Evolutionary conservation across 1,140 invertebrate species (phyloP), one percentile per base, ranked within the genome.

Genomic region (Drosophila paulistorum): DNA sequence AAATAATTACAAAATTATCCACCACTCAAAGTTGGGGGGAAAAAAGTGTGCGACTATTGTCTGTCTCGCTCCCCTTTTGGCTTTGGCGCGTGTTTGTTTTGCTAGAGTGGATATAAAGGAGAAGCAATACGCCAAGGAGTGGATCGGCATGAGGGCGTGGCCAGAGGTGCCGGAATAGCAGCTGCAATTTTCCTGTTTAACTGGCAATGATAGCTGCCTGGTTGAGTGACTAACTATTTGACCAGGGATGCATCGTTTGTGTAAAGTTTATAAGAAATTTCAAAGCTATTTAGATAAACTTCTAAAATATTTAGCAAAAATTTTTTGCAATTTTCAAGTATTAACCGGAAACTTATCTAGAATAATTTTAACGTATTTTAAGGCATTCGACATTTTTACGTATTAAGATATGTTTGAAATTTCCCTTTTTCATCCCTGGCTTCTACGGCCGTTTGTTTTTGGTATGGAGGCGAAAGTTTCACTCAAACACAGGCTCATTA

Each of bases 1-100:
- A 89, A 89, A 89, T 89, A 89, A 89, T 89, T 89, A 81, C 84
- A 80, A 83, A 87, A 87, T 89, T 89, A 89, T 89, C 81, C 74
- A 68, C 64, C 76, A 61, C 76, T 78, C 76, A 87, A 87, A 86
- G 79, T 62, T 7, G 17, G 7, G 20, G 45, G 45, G 20, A 23
- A 11, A 63, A 23, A 45, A 11, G 55, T 48, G 35, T 14, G 75
- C 13, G 65, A 41, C 65, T 68, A 20, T 65, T 48, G 55, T 57
- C 42, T n/a, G 37, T 45, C 42, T 7, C 41, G 26, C 23, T 51
- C 14, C 37, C 35, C 62, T 30, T 37, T 69, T 72, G 59, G 51
- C 45, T 63, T 14, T 59, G 51, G 14, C 55, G 66, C 35, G 65
- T 77, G 67, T 67, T 71, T 75, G 68, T 68, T 71, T 75, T 75